A percentile compares a stretch with the other conserved stretches of the same genome.
Evolutionary conservation across 2,888 invertebrate species (phyloP).

Genomic region (Eupithecia inturbata): DNA sequence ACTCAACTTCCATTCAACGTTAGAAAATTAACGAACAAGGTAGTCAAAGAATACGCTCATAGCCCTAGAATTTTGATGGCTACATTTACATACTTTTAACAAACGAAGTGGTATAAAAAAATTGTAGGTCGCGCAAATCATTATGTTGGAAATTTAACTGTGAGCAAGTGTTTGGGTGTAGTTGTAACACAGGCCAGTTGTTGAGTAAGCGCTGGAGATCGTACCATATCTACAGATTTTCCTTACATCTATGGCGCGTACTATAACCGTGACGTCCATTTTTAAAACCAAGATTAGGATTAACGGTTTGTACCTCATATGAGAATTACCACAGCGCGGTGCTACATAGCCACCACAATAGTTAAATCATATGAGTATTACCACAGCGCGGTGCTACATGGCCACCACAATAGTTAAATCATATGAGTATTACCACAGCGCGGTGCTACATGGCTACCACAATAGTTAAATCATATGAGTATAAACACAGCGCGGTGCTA

Average conservation of each 20-base stretch:
- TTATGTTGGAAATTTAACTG: too few species aligned
- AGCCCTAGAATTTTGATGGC: background rate
- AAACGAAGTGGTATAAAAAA: background rate
- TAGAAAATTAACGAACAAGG: too few species aligned
- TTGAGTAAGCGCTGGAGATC: too few species aligned
- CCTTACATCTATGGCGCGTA: too few species aligned
- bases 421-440: background rate
- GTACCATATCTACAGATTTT: too few species aligned
- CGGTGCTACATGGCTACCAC: background rate
- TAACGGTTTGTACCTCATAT: background rate
- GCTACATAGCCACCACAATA: background rate
- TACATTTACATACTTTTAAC: background rate
- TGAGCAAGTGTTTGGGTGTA: too few species aligned
- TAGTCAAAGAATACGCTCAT: background rate
- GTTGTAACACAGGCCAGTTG: too few species aligned
- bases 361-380: background rate
- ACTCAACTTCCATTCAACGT: too few species aligned
- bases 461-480: too few species aligned
- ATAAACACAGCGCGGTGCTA: background rate
- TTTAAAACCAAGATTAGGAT: too few species aligned
- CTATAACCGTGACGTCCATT: too few species aligned
- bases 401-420: background rate
- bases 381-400: background rate
- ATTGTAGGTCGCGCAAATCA: too few species aligned
- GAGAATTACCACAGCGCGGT: background rate